Evolutionary conservation across 2,888 invertebrate species (phyloP), one percentile per base, ranked within the genome.

Genomic region (Ernsta delagoae): DNA sequence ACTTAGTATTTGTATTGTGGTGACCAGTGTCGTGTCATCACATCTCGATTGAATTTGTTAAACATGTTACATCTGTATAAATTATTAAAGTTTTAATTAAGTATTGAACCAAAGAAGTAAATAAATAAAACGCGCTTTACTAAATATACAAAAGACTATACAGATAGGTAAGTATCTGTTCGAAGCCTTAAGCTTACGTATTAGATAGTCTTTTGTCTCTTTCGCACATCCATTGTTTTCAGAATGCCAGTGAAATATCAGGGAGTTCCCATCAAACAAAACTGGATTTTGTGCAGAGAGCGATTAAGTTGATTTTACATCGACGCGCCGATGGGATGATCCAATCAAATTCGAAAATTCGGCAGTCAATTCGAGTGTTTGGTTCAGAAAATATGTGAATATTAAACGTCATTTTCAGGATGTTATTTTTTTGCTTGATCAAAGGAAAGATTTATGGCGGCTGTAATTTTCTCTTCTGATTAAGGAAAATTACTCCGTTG

Each of bases 271-370:
- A 54, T 67, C 60, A 8, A 34, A 60, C 56, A 34, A 48, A 61
- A 61, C 56, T 61, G 54, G 56, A 24, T 45, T 60, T 61, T 66
- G 56, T 39, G 31, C 41, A 11, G 45, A 34, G 24, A 36, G 56
- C 54, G 45, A 61, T 67, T 45, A 45, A 45, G 67, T 54, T 48
- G 45, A 56, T 56, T 67, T 16, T 45, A n/a, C 54, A 43, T 3
- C 41, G 16, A 16, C 12, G 43, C 41, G 50, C 50, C 11, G 12
- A 61, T 56, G 61, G 43, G 54, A 9, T 54, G 61, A 67, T 67
- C 61, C 60, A 67, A 67, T 67, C 67, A 56, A 67, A 16, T 67
- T 67, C 54, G 56, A 54, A 48, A 56, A 67, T 67, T 67, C 53
- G 12, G 34, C 16, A 59, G 36, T 61, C 45, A 34, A 54, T 60